Percentiles rank a stretch among this genome's conserved stretches.
Conservation (phyloP, 2,113 vertebrate genomes). For the Elgaria multicarinata region DNA sequence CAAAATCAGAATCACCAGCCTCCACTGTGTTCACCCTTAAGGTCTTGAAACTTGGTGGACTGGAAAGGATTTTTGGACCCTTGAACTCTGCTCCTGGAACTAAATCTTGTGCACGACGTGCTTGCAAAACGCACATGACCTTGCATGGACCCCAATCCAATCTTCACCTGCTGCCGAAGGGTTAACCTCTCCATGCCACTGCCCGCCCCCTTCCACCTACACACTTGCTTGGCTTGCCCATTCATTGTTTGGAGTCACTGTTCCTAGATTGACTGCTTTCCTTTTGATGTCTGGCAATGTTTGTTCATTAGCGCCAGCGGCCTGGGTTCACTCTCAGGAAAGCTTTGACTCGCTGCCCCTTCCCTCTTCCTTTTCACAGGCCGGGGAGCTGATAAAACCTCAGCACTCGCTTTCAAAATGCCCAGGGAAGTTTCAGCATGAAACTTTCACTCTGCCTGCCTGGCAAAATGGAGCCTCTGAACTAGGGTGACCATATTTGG, state of each 20-base stretch:
- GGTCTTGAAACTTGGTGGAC: too few species aligned
- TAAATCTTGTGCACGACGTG: neutral
- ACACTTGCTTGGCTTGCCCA: slow-evolving; percentile 63
- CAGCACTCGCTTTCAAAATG: slow-evolving; percentile 62
- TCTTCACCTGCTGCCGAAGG: slow-evolving; percentile 38
- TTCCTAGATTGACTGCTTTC: slow-evolving; percentile 75
- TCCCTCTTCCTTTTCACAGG: slow-evolving; percentile 68
- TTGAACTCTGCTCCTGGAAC: neutral
- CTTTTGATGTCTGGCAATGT: slow-evolving; percentile 80
- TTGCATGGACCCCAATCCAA: too few species aligned
- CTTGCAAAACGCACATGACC: neutral
- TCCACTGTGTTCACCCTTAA: too few species aligned
- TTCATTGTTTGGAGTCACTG: slow-evolving; percentile 77
- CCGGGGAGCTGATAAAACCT: slow-evolving; percentile 73
- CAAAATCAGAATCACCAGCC: too few species aligned
- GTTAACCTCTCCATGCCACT: slow-evolving; percentile 63
- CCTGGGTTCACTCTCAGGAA: slow-evolving; percentile 71
- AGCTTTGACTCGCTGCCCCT: slow-evolving; percentile 70
- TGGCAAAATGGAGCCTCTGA: slow-evolving; percentile 60
- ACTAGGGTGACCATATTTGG: too few species aligned
- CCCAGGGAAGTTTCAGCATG: slow-evolving; percentile 68
- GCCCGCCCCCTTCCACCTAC: slow-evolving; percentile 37
- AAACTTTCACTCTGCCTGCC: slow-evolving; percentile 65
- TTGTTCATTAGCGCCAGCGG: slow-evolving; percentile 80
- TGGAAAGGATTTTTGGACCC: too few species aligned